Evolutionary conservation across 2,113 vertebrate genomes (phyloP).

Genomic region (Channa maculata): DNA sequence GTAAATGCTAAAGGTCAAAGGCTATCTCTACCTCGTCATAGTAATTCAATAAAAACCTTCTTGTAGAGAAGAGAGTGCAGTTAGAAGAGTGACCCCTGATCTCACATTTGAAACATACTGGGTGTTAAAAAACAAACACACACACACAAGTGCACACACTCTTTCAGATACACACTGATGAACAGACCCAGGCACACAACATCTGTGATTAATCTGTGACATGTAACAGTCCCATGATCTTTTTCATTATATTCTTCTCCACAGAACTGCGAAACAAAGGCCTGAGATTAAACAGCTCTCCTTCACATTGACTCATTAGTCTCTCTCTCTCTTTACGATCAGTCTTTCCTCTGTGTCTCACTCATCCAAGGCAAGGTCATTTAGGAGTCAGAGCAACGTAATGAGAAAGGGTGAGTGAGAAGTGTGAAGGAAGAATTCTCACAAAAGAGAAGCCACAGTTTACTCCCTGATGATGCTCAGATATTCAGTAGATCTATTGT

Average conservation of each 20-base stretch:
- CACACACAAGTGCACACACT: neutral
- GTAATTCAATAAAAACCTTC: slow-evolving; percentile 70
- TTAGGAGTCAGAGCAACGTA: slow-evolving; percentile 56
- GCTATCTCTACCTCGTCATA: slow-evolving; percentile 61
- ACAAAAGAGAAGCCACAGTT: slow-evolving; percentile 18
- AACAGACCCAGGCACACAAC: neutral
- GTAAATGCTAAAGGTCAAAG: slow-evolving; percentile 63
- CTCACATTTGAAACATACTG: slow-evolving; percentile 13
- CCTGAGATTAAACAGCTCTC: slow-evolving; percentile 69
- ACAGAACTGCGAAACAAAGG: slow-evolving; percentile 68
- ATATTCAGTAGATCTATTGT: slow-evolving; percentile 33
- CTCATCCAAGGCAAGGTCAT: slow-evolving; percentile 73
- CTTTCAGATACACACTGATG: slow-evolving; percentile 2
- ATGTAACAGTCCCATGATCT: slow-evolving; percentile 25
- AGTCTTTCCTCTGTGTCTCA: slow-evolving; percentile 48
- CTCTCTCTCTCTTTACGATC: slow-evolving; percentile 57
- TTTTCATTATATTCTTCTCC: slow-evolving; percentile 64
- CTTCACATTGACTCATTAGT: slow-evolving; percentile 72
- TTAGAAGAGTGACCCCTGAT: slow-evolving; percentile 35
- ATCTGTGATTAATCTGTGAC: slow-evolving; percentile 63
- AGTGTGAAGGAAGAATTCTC: slow-evolving; percentile 36
- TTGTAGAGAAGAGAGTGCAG: slow-evolving; percentile 1
- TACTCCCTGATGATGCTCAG: slow-evolving; percentile 27
- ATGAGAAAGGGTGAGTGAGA: slow-evolving; percentile 34
- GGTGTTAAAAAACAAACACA: slow-evolving; percentile 6